A percentile compares a stretch with the other conserved stretches of the same genome.
Evolutionary conservation across 2,113 vertebrate genomes (phyloP).

Genomic region (Psephotus haematonotus): DNA sequence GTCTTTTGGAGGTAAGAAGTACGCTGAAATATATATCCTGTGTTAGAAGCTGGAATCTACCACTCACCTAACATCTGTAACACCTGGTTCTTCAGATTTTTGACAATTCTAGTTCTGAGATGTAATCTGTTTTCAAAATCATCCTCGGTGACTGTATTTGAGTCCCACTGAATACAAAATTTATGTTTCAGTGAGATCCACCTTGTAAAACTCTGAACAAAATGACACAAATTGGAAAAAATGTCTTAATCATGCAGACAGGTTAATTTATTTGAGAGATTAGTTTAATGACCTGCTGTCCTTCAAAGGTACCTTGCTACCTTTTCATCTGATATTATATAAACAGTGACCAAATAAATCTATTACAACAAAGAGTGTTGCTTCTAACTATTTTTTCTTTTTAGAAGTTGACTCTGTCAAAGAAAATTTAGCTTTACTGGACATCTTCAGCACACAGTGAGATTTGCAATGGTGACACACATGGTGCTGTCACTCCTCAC

Average conservation of each 20-base stretch:
- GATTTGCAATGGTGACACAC: too few species aligned
- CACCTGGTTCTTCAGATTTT: background rate
- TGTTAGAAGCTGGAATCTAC: background rate
- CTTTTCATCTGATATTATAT: background rate
- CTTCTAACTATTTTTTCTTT: background rate
- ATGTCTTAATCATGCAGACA: background rate
- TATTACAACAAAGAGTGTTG: background rate
- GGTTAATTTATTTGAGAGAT: background rate
- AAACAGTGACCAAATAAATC: background rate
- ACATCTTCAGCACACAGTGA: too few species aligned
- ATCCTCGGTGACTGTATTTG: background rate
- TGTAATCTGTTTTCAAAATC: background rate
- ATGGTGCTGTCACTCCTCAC: too few species aligned
- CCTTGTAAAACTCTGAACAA: background rate
- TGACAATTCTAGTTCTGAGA: background rate
- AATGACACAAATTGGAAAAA: background rate
- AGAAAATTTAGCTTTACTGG: background rate
- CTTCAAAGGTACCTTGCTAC: background rate
- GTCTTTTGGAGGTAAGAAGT: background rate
- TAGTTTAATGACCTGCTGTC: background rate
- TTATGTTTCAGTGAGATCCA: background rate
- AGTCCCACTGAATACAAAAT: background rate
- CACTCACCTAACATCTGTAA: background rate
- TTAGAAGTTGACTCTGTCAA: background rate
- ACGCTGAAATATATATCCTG: background rate